These are phyloP conservation scores for Ceratoteleas bidentatus DNA, from an alignment of 1,140 invertebrate genomes.

Conservation along the genomic window DNA sequence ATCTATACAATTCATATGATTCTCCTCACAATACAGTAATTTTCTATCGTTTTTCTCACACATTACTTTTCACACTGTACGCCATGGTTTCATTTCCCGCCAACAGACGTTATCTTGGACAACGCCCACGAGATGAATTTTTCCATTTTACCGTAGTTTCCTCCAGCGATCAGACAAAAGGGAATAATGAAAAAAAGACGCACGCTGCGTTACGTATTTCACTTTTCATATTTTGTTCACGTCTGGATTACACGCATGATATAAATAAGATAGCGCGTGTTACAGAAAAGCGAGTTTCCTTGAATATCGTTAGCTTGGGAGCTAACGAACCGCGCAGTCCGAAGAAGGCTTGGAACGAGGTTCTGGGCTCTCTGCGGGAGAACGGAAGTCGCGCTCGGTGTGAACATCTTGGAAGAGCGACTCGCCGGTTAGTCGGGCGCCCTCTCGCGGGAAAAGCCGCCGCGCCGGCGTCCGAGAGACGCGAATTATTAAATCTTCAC, in stretches of 20 bases:
- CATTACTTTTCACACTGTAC: too few relatives aligned
- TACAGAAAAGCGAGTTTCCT: constrained; percentile 60
- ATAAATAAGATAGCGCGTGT: constrained; percentile 47
- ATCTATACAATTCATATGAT: too few relatives aligned
- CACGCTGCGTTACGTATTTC: constrained; percentile 23
- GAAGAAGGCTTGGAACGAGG: constrained; percentile 48
- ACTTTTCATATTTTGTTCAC: constrained; percentile 44
- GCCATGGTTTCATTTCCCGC: too few relatives aligned
- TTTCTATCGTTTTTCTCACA: too few relatives aligned
- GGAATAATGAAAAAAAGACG: constrained; percentile 15
- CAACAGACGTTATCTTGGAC: too few relatives aligned
- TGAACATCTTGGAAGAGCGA: constrained; percentile 70
- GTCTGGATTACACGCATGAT: constrained; percentile 39
- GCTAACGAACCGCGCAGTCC: constrained; percentile 66
- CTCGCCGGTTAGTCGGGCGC: constrained; percentile 38
- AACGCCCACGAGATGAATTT: too few relatives aligned
- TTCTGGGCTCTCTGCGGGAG: constrained; percentile 43
- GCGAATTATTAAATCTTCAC: constrained; percentile 78
- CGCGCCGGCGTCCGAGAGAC: constrained; percentile 30
- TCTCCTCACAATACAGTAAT: too few relatives aligned
- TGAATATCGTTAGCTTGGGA: constrained; percentile 45
- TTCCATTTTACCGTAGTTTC: too few relatives aligned
- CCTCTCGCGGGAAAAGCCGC: constrained; percentile 46
- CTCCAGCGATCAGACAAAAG: background rate
- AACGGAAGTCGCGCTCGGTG: constrained; percentile 70